Percentiles rank a stretch among this genome's conserved stretches.
Conservation (phyloP, 2,888 invertebrate species). For the Catocala nupta region DNA sequence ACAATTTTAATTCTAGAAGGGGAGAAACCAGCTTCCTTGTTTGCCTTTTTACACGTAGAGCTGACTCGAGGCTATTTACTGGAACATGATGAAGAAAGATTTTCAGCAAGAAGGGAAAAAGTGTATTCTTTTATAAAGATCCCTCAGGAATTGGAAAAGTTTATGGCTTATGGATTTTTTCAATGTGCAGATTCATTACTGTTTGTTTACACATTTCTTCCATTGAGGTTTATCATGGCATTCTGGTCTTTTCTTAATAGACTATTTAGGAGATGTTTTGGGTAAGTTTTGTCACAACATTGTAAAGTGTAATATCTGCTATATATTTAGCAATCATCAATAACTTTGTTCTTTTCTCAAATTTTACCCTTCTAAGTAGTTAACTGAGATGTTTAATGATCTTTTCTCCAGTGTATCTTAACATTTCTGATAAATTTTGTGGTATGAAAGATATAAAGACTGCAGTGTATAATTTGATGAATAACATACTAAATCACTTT, state of each 20-base stretch:
- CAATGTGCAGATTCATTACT: slow-evolving; percentile 99
- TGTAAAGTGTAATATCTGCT: background rate
- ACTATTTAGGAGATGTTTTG: slow-evolving; percentile 91
- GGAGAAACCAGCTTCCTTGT: slow-evolving; percentile 80
- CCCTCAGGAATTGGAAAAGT: slow-evolving; percentile 96
- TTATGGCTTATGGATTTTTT: slow-evolving; percentile 97
- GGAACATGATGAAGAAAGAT: slow-evolving; percentile 98
- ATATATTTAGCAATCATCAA: background rate
- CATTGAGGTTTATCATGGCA: slow-evolving; percentile 96
- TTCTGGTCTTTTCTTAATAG: slow-evolving; percentile 93
- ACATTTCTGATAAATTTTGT: too few species aligned
- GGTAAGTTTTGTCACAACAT: slow-evolving; percentile 77
- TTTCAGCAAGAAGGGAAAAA: slow-evolving; percentile 97
- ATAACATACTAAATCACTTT: too few species aligned
- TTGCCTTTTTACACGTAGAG: slow-evolving; percentile 94
- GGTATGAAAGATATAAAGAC: too few species aligned
- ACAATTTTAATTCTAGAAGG: slow-evolving; percentile 66
- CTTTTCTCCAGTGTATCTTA: too few species aligned
- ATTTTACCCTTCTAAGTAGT: too few species aligned
- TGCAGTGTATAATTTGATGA: too few species aligned
- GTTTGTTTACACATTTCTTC: slow-evolving; percentile 98
- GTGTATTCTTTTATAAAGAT: slow-evolving; percentile 99
- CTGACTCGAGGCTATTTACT: slow-evolving; percentile 96
- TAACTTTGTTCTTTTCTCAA: background rate
- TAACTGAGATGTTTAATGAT: too few species aligned